Percentiles rank a stretch among this genome's conserved stretches.
These are phyloP conservation scores for Salvelinus fontinalis DNA, from an alignment of 2,113 vertebrate genomes.

Conservation along the genomic window DNA sequence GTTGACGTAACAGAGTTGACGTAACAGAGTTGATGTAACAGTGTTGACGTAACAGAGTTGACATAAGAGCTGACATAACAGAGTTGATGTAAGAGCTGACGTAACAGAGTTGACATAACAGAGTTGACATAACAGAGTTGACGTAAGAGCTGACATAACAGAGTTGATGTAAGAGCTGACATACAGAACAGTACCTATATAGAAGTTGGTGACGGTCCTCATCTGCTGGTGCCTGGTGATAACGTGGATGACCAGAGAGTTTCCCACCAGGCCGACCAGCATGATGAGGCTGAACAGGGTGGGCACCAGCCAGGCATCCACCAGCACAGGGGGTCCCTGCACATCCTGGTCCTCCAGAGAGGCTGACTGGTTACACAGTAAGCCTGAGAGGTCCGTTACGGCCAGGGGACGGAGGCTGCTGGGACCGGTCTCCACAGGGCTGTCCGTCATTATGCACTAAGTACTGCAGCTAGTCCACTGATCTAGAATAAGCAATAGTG, in stretches of 20 bases:
- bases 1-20: too few relatives aligned
- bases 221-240: conserved; percentile 72
- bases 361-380: conserved; percentile 38
- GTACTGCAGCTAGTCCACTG: not conserved
- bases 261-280: conserved; percentile 67
- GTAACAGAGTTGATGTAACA: too few relatives aligned
- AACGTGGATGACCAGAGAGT: conserved; percentile 72
- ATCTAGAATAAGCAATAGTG: too few relatives aligned
- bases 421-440: not conserved
- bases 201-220: conserved; percentile 73
- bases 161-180: too few relatives aligned
- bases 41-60: too few relatives aligned
- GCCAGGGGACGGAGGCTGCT: not conserved
- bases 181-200: conserved; percentile 59
- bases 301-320: conserved; percentile 73
- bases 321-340: conserved; percentile 44
- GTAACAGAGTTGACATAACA: too few relatives aligned
- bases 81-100: too few relatives aligned
- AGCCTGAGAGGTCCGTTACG: not conserved
- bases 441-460: not conserved
- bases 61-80: too few relatives aligned
- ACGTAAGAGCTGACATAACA: too few relatives aligned
- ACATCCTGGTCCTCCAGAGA: not conserved
- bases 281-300: conserved; percentile 69
- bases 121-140: too few relatives aligned